phyloP scores from a whole-genome alignment of 2,113 vertebrate species.

The Fregetta grallaria region DNA sequence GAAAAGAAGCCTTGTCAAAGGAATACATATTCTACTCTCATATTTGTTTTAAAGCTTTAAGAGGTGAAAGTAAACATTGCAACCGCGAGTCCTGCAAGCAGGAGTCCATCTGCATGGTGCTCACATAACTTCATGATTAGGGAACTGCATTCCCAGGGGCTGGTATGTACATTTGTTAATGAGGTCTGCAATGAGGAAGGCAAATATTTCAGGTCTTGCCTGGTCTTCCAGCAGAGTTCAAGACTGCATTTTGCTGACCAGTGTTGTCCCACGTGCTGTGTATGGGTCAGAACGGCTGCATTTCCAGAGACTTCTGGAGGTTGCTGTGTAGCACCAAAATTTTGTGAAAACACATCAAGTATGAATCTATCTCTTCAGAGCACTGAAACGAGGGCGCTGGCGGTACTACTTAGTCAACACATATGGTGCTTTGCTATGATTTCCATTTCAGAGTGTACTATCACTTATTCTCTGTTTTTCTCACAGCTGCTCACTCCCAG shows the following conservation, averaged over 20 bases:
- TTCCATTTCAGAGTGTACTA: slow-evolving; percentile 40
- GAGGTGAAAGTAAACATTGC: not conserved
- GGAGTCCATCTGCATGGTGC: not conserved
- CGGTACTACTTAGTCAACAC: slow-evolving; percentile 32
- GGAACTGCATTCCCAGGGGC: not conserved
- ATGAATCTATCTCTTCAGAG: not conserved
- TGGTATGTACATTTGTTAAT: not conserved
- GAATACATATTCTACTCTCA: not conserved
- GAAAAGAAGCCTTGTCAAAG: not conserved
- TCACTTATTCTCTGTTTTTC: slow-evolving; percentile 46
- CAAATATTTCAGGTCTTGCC: not conserved
- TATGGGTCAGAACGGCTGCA: not conserved
- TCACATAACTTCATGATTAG: not conserved
- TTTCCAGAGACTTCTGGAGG: not conserved
- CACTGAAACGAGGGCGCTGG: not conserved
- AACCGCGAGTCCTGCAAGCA: accelerated
- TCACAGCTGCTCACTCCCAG: slow-evolving; percentile 58
- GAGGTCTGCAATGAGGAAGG: not conserved
- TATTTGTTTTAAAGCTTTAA: not conserved
- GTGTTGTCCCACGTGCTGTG: not conserved
- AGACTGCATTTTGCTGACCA: not conserved
- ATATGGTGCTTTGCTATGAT: slow-evolving; percentile 3
- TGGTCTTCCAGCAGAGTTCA: not conserved
- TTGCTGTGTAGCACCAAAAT: not conserved
- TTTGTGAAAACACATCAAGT: not conserved